A percentile compares a stretch with the other conserved stretches of the same genome.
Evolutionary conservation across 2,888 invertebrate genomes (phyloP).

Genomic region (Melinaea menophilus): DNA sequence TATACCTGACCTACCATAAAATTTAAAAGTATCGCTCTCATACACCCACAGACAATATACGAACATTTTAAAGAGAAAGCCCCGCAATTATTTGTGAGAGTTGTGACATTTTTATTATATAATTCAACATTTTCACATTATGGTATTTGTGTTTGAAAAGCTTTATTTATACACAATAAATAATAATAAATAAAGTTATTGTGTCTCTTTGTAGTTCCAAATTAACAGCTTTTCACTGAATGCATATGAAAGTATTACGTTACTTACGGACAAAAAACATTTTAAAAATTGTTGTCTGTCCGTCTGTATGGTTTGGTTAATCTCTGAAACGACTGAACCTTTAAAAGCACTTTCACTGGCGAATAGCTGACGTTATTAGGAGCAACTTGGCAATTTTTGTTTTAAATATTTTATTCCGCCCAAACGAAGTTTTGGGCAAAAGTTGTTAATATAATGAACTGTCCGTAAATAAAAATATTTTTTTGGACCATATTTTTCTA

Average conservation of each 20-base stretch:
- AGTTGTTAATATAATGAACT: too few species aligned
- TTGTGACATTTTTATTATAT: conserved; percentile 15
- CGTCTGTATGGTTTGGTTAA: too few species aligned
- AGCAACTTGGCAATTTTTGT: conserved; percentile 58
- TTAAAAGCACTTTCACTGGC: conserved; percentile 9
- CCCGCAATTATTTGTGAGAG: conserved; percentile 15
- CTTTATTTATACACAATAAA: background rate
- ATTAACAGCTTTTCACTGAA: too few species aligned
- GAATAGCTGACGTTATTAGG: conserved; percentile 32
- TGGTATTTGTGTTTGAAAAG: conserved; percentile 12
- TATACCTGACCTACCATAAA: conserved; percentile 48
- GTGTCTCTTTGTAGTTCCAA: too few species aligned
- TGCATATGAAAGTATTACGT: too few species aligned
- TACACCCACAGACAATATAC: conserved; percentile 3
- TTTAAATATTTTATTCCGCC: conserved; percentile 4
- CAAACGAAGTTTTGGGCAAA: too few species aligned
- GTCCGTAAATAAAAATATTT: too few species aligned
- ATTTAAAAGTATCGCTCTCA: conserved; percentile 21
- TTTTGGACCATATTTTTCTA: too few species aligned
- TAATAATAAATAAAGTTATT: too few species aligned
- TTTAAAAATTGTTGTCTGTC: too few species aligned
- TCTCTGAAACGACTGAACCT: too few species aligned
- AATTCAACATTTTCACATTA: conserved; percentile 18
- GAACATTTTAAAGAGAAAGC: conserved; percentile 26
- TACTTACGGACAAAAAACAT: too few species aligned